Evolutionary conservation across 2,888 invertebrate genomes (phyloP).

Genomic region (Liodrosophila aerea): DNA sequence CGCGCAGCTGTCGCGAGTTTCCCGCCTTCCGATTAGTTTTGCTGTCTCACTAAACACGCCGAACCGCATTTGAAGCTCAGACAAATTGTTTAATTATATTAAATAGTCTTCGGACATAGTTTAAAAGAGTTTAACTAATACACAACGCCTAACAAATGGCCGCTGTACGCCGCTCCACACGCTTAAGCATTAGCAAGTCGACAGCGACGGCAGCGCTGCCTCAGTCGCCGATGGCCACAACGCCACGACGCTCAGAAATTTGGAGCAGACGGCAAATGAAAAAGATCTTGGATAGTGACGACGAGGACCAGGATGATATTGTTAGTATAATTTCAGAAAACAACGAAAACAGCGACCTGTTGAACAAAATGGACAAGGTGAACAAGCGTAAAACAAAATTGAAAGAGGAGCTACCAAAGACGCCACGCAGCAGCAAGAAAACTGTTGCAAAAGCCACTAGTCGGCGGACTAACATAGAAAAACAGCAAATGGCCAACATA

Average conservation of each 20-base stretch:
- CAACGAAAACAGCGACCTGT: constrained; percentile 74
- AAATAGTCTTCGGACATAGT: constrained; percentile 10
- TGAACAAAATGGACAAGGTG: constrained; percentile 70
- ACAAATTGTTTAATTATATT: neutral
- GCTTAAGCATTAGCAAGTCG: constrained; percentile 70
- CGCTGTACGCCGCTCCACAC: constrained; percentile 78
- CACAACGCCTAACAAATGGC: constrained; percentile 66
- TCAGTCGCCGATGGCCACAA: constrained; percentile 43
- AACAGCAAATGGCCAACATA: constrained; percentile 32
- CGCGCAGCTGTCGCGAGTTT: constrained; percentile 45
- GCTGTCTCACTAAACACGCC: constrained; percentile 20
- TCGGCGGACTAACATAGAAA: constrained; percentile 10
- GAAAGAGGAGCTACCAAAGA: constrained; percentile 50
- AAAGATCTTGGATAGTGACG: constrained; percentile 44
- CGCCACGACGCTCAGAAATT: constrained; percentile 57
- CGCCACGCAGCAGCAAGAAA: constrained; percentile 72
- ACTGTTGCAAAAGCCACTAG: constrained; percentile 27
- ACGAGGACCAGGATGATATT: constrained; percentile 64
- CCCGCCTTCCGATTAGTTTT: constrained; percentile 57
- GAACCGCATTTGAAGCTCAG: constrained; percentile 1
- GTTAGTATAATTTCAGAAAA: constrained; percentile 66
- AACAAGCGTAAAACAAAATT: constrained; percentile 24
- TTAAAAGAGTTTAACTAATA: constrained; percentile 13
- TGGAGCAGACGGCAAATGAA: constrained; percentile 70
- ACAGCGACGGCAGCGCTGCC: constrained; percentile 47